Evolutionary conservation across 2,113 vertebrate genomes (phyloP), one percentile per base, ranked within the genome.

Genomic region (Cyphomyrus discorhynchus): DNA sequence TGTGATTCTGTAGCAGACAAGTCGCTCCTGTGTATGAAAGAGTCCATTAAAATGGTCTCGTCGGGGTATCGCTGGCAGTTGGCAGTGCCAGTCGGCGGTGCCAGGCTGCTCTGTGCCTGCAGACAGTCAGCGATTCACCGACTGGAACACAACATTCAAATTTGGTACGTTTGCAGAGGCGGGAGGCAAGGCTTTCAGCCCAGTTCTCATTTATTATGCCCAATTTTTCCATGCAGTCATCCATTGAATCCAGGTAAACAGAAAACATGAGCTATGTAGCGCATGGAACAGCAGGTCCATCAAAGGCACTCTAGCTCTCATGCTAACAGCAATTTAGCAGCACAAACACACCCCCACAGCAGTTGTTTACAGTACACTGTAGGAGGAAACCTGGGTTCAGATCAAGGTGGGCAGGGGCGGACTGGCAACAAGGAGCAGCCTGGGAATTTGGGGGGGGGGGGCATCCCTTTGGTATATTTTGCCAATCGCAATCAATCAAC

Each of bases 131-230:
- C 62, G 56, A 62, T 88, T 88, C 53, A 35, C 42, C 39, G 19
- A 45, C 35, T 70, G 86, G 85, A 87, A 52, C 85, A 21, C 35
- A 9, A 56, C 53, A 88, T 52, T 88, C 35, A 88, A 46, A 88
- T 88, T 53, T 35, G 56, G 56, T n/a, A n/a, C 45, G 11, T 70
- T n/a, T 45, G 24, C 27, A 66, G 39, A 56, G 87, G 39, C 39
- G 56, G 53, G 87, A 21, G 53, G 35, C 45, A 9, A 11, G 24
- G 42, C 56, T 13, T 11, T 35, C 85, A 7, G 49, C 52, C 85
- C 85, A 19, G 85, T 87, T 87, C 27, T 49, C 52, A 46, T 27
- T 87, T 35, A 87, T 87, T 87, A 87, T 39, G 49, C 7, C 85
- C 49, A 53, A 53, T 87, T 27, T 87, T 56, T 87, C 85, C 49